These are phyloP conservation scores for Oncorhynchus keta DNA, from an alignment of 2,113 vertebrate species.

Conservation along the genomic window DNA sequence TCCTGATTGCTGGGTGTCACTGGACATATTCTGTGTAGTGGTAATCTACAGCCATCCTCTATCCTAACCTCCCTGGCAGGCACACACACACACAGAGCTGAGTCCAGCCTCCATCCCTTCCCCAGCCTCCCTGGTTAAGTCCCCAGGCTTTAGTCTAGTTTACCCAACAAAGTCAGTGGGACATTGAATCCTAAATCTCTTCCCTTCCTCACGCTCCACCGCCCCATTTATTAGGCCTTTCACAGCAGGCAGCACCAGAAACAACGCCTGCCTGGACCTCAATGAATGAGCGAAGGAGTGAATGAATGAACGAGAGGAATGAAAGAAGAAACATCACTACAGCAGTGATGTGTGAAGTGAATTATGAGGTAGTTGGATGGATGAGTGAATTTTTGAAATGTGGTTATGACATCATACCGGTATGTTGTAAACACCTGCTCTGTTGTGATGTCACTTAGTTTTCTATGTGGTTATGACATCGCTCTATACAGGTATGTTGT, in stretches of 20 bases:
- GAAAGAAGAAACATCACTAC: conserved; percentile 10
- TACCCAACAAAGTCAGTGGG: conserved; percentile 70
- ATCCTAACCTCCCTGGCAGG: too few relatives aligned
- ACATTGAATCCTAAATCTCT: conserved; percentile 71
- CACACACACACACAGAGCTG: conserved; percentile 8
- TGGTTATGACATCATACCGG: too few relatives aligned
- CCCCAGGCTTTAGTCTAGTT: conserved; percentile 68
- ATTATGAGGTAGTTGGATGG: background rate
- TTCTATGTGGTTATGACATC: too few relatives aligned
- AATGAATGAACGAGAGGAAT: background rate
- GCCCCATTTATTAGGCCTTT: conserved; percentile 62
- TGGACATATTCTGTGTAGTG: too few relatives aligned
- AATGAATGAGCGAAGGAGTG: conserved; percentile 3
- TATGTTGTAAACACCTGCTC: too few relatives aligned
- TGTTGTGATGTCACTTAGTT: too few relatives aligned
- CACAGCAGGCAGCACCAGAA: conserved; percentile 52
- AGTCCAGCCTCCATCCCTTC: conserved; percentile 45
- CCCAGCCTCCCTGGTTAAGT: conserved; percentile 57
- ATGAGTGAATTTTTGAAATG: background rate
- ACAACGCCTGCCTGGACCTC: conserved; percentile 36
- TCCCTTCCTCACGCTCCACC: conserved; percentile 62
- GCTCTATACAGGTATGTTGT: too few relatives aligned
- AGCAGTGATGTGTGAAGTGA: conserved; percentile 5
- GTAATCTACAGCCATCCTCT: too few relatives aligned
- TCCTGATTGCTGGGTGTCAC: too few relatives aligned